phyloP scores from a whole-genome alignment of 2,888 invertebrate genomes.

The Drosophila colorata region DNA sequence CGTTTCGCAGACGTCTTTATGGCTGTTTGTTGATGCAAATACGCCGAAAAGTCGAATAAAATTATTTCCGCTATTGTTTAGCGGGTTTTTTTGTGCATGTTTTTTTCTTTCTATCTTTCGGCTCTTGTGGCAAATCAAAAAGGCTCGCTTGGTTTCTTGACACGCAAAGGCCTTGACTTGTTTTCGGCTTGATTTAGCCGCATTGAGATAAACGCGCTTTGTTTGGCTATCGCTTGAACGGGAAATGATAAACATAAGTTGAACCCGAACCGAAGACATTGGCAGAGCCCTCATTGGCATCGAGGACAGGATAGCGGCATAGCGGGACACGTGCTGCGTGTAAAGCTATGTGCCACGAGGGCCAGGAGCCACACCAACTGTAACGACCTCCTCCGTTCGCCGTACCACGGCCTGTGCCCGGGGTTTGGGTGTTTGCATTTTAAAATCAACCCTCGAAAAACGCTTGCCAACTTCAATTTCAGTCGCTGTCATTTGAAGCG shows the following conservation, averaged over 20 bases:
- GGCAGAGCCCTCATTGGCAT: constrained; percentile 29
- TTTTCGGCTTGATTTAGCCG: constrained; percentile 64
- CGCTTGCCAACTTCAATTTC: constrained; percentile 78
- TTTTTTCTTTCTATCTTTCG: constrained; percentile 1
- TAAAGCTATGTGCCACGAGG: constrained; percentile 64
- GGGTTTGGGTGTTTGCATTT: constrained; percentile 71
- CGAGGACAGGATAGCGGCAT: constrained; percentile 25
- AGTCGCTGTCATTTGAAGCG: constrained; percentile 71
- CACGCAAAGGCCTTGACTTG: constrained; percentile 54
- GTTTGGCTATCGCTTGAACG: constrained; percentile 59
- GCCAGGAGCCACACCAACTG: constrained; percentile 46
- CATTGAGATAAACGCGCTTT: constrained; percentile 69
- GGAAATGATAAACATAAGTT: constrained; percentile 58
- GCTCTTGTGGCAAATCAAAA: constrained; percentile 51
- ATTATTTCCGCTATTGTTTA: constrained; percentile 75
- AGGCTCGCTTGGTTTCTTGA: constrained; percentile 55
- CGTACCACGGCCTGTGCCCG: constrained; percentile 8
- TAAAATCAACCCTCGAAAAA: constrained; percentile 76
- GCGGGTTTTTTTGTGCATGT: constrained; percentile 31
- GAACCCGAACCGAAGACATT: constrained; percentile 56
- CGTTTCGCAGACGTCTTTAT: constrained; percentile 63
- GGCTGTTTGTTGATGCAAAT: constrained; percentile 74
- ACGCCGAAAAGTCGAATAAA: constrained; percentile 62
- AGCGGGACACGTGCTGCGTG: constrained; percentile 58
- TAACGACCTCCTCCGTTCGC: constrained; percentile 40